Base-by-base conservation (phyloP, 2,113 vertebrate species). In the Oncorhynchus mykiss region DNA sequence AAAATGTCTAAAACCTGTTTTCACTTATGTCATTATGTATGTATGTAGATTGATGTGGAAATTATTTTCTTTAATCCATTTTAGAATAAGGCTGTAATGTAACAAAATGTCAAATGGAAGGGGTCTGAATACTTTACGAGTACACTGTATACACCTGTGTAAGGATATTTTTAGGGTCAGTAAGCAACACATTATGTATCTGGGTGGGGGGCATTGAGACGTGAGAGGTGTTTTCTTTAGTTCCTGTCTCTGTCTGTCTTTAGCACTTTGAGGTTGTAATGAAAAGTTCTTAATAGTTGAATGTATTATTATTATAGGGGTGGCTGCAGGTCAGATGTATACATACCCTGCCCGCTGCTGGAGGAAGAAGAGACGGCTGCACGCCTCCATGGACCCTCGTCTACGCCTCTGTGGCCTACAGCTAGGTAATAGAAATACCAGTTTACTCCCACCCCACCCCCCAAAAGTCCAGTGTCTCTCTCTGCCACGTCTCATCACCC, bases 301-400 rank as follows among this genome's bases (percentile, higher is more conserved):
- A 39, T 39, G 3, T 45, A 45, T 45, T 45, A 45, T 45, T 45
- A 45, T 45, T 45, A 12, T 87, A 98, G 97, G 97, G 39, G 90
- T 97, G 54, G 94, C 95, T 71, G 94, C 97, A 0, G 97, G 97
- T 74, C 96, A 98, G 92, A 95, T 98, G 82, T 98, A 98, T 85
- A 97, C 96, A 0, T 98, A 98, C 83, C 97, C 97, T n/a, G 96
- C 97, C 77, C 96, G 96, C 79, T 98, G 96, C 90, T 98, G 97
- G 97, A 95, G 96, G 62, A 98, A 98, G 91, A 98, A 98, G 91
- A 95, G 97, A 86, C 92, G 96, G 85, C 93, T 97, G 78, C 95
- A 97, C 85, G 94, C 95, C 1, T 89, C 95, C 67, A 94, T 96
- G 75, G 97, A 98, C 77, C 94, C 96, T 25, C 95, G 95, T 70